phyloP scores from a whole-genome alignment of 2,113 vertebrate species.

The Onychorhynchus coronatus region DNA sequence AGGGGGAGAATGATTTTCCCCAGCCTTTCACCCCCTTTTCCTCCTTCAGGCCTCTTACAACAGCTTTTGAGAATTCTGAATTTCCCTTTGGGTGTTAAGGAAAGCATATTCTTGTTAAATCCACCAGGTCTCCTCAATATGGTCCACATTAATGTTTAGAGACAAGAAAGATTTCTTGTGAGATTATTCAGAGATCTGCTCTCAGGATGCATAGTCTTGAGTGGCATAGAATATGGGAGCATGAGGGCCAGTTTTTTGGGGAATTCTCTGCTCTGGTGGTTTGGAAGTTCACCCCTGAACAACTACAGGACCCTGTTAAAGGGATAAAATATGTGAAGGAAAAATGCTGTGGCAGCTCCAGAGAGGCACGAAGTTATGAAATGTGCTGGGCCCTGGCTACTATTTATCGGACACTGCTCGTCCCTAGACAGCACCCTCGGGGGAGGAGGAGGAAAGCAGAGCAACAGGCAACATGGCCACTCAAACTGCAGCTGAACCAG shows the following conservation, averaged over 20 bases:
- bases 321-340: not conserved
- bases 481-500: too few relatives aligned
- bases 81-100: not conserved
- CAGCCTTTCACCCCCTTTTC: not conserved
- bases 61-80: not conserved
- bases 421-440: too few relatives aligned
- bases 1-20: not conserved
- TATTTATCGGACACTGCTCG: too few relatives aligned
- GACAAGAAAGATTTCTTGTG: not conserved
- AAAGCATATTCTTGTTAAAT: not conserved
- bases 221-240: not conserved
- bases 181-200: not conserved
- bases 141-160: not conserved
- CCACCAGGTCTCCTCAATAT: not conserved
- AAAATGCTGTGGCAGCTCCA: not conserved
- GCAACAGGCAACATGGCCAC: too few relatives aligned
- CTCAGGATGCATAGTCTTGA: not conserved
- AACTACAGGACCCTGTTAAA: not conserved
- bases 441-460: too few relatives aligned
- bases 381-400: not conserved
- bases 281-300: not conserved
- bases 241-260: not conserved
- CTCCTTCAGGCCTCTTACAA: not conserved
- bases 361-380: not conserved
- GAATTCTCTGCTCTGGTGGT: not conserved